Percentiles rank a stretch among this genome's conserved stretches.
Conservation (phyloP, 2,888 invertebrate genomes). For the Anthophora plumipes region DNA sequence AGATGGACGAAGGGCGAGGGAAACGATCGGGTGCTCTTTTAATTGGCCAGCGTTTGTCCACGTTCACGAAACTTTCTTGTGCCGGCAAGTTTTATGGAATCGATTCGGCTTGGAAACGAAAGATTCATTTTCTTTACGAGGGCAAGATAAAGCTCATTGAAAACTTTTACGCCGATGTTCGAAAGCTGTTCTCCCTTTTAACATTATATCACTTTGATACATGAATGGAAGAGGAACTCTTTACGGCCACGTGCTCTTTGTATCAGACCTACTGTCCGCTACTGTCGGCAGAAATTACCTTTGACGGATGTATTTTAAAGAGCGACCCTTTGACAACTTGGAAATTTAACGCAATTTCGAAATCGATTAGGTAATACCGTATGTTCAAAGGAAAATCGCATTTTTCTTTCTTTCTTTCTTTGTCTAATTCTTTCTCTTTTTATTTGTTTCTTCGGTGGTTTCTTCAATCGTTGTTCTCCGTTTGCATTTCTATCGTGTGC, state of each 20-base stretch:
- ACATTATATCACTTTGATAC: conserved; percentile 32
- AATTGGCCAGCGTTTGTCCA: conserved; percentile 26
- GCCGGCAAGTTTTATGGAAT: conserved; percentile 6
- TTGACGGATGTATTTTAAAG: conserved; percentile 9
- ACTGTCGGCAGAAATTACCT: conserved; percentile 10
- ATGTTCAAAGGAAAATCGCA: not conserved
- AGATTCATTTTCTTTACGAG: conserved; percentile 32
- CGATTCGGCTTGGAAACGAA: conserved; percentile 15
- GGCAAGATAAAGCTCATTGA: conserved; percentile 8
- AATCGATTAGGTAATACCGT: conserved; percentile 9
- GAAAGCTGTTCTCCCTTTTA: conserved; percentile 12
- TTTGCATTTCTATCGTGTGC: not conserved
- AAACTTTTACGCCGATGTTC: conserved; percentile 38
- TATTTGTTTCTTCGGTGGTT: not conserved
- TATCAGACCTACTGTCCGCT: not conserved
- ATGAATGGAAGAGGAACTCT: not conserved
- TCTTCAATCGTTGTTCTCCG: not conserved
- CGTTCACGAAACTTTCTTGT: conserved; percentile 13
- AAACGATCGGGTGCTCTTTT: conserved; percentile 31
- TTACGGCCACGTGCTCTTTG: not conserved
- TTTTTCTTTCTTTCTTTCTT: not conserved
- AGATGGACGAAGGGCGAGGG: not conserved
- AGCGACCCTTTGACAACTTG: not conserved
- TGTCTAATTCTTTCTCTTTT: not conserved
- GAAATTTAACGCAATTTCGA: conserved; percentile 7